These are phyloP conservation scores for Cotesia chilonis DNA, from an alignment of 1,140 invertebrate genomes.

Conservation along the genomic window DNA sequence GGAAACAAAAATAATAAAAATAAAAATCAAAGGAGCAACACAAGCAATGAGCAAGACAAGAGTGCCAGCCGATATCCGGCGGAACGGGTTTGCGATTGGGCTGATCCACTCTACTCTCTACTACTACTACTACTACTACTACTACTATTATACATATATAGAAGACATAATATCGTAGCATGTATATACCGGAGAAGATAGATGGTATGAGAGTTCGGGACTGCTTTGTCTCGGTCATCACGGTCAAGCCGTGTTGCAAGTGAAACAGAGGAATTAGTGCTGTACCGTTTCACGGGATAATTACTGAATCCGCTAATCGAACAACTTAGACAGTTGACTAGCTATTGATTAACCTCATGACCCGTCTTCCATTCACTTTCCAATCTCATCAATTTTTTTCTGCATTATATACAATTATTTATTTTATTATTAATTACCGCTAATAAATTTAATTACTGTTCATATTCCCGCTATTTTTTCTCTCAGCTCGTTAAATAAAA, in stretches of 20 bases:
- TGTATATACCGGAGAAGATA: too few species aligned
- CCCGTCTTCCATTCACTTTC: constrained; percentile 13
- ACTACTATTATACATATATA: too few species aligned
- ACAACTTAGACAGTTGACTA: constrained; percentile 33
- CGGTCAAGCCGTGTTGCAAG: neutral
- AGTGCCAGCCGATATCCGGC: constrained; percentile 33
- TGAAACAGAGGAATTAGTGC: constrained; percentile 20
- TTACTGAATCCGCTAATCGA: constrained; percentile 38
- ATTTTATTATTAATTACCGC: too few species aligned
- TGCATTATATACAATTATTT: neutral
- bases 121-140: too few species aligned
- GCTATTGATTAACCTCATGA: constrained; percentile 15
- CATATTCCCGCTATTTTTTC: too few species aligned
- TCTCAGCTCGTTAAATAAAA: too few species aligned
- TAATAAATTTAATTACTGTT: too few species aligned
- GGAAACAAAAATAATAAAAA: neutral
- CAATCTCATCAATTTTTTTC: constrained; percentile 1
- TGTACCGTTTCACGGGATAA: constrained; percentile 34
- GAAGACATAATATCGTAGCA: neutral
- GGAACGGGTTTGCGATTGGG: constrained; percentile 43
- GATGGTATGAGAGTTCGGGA: neutral
- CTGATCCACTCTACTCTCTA: constrained; percentile 16
- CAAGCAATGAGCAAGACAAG: neutral
- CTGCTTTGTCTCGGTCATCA: constrained; percentile 9
- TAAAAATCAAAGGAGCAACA: neutral